Evolutionary conservation across 2,888 invertebrate genomes (phyloP), one percentile per base, ranked within the genome.

Genomic region (Netelia inedita): DNA sequence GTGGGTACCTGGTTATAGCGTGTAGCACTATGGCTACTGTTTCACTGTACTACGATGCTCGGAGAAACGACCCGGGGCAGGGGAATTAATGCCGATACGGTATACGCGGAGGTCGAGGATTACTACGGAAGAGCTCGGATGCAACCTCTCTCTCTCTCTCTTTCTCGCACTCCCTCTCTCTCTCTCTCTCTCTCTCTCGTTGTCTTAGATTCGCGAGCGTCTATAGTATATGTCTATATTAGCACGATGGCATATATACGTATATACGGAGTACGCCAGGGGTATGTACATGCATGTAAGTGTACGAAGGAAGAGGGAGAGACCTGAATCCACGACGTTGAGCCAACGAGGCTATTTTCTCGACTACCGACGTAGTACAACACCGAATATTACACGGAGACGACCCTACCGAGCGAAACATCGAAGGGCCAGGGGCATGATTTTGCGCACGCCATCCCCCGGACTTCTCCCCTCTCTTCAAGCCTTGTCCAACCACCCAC

Each of bases 21-120:
- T 61, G 65, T 46, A 53, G 75, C 66, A 66, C 71, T 66, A 72
- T 41, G 85, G 82, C 82, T 79, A 79, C 72, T 41, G 79, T 69
- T 16, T 41, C 23, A 61, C 75, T 73, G 66, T 61, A 71, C 78
- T 68, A 21, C 21, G 73, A 16, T 65, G 82, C 35, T 43, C 19
- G 59, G 79, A 83, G 82, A 82, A 85, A 75, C 83, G 81, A 69
- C 79, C 82, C 68, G 91, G 91, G 91, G 92, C 91, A 91, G 91
- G 91, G 91, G 93, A 93, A 93, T 93, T 93, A 93, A 93, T 93
- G 93, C 92, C 93, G 93, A 93, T 93, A 93, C 92, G 92, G 88
- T 91, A 90, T 88, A 90, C 90, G 35, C 65, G 90, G 91, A 92
- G 92, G 90, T 90, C 90, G 91, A 91, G 93, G 93, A 93, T 93